Base-by-base conservation (phyloP, 1,140 invertebrate genomes). In the Papilio machaon region DNA sequence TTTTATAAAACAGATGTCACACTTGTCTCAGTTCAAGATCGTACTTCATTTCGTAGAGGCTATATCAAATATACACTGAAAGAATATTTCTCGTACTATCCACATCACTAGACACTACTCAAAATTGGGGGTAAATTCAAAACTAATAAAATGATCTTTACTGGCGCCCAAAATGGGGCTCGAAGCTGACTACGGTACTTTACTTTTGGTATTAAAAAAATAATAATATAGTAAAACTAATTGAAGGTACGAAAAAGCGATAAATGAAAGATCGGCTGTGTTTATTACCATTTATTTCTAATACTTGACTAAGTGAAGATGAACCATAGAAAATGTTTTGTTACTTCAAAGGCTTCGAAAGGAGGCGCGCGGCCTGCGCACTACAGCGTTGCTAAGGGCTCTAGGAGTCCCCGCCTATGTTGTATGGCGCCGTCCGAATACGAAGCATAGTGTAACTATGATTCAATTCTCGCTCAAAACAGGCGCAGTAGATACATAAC, bases 221-320 rank as follows among this genome's bases (percentile, higher is more conserved):
- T 84, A 85, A 86, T 30, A 85, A 86, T 73, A 13, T 35, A 35
- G 52, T 84, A 74, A 82, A 64, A 86, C 82, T 87, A 87, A 85
- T 84, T 82, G 85, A 88, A 84, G 91, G 91, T 89, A 92, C 84
- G 81, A 89, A 90, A 87, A 94, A 94, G 92, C 92, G 91, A 90
- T 90, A 94, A 94, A 93, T 94, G 89, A 94, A 94, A 94, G 89
- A 93, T 87, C 92, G 85, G 90, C 92, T 93, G 91, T 93, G 91
- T 94, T 90, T 91, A 88, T 94, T 90, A 93, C 90, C 91, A 89
- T 92, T 94, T 93, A 93, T 93, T 91, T 91, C 92, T 94, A 94
- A 92, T 88, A 89, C 85, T 90, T 86, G 86, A 88, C 92, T 93
- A 94, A 90, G 92, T 94, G 92, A 90, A 92, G 91, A 93, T 94